A percentile compares a stretch with the other conserved stretches of the same genome.
Conservation (phyloP, 2,888 invertebrate species). For the Eudemis profundana region DNA sequence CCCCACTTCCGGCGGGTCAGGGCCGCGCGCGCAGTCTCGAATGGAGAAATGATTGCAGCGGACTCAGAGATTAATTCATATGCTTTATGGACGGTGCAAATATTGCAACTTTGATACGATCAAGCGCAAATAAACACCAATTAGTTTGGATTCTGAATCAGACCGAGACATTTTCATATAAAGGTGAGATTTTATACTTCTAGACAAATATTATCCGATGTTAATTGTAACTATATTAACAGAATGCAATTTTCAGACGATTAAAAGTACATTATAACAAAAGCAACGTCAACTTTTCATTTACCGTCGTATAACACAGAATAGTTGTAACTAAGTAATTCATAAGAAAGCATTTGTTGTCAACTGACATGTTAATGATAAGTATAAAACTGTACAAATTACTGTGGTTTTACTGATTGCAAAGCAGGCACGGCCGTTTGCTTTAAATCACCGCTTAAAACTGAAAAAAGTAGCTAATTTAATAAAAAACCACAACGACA, state of each 20-base stretch:
- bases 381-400: constrained; percentile 18
- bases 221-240: no score
- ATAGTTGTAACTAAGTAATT: no score
- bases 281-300: no score
- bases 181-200: no score
- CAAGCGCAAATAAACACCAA: no score
- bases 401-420: constrained; percentile 8
- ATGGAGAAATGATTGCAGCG: constrained; percentile 7
- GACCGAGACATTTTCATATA: no score
- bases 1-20: constrained; percentile 44
- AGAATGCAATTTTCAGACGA: no score
- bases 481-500: constrained; percentile 16
- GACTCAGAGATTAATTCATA: constrained; percentile 6
- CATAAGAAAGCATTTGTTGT: no score
- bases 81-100: not conserved
- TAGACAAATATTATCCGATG: no score
- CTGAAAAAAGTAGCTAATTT: constrained; percentile 22
- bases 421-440: not conserved
- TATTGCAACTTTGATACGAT: not conserved
- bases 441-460: constrained; percentile 11
- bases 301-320: no score
- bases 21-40: constrained; percentile 18
- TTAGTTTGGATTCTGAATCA: no score
- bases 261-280: no score
- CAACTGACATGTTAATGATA: constrained; percentile 5